Base-by-base conservation (phyloP, 2,888 invertebrate genomes). In the Agriopis marginaria region DNA sequence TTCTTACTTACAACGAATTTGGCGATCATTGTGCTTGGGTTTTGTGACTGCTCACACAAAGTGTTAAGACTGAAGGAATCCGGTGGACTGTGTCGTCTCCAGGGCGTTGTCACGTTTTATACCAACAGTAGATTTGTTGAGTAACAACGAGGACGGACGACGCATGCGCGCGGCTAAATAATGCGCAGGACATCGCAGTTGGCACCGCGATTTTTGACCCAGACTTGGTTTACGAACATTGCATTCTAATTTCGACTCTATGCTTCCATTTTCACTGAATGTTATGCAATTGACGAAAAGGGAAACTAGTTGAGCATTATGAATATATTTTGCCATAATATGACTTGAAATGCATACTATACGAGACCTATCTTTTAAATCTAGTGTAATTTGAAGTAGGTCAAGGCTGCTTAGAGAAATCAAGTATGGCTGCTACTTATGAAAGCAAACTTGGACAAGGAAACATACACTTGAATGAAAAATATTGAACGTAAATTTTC, bases 221-320 rank as follows among this genome's bases (percentile, higher is more conserved):
- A 92, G 89, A 89, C 90, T 82, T 76, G 71, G 76, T 76, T 78
- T 81, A 92, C 93, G 86, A 74, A 70, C 77, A 71, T 74, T 81
- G 93, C 91, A 93, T 93, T 90, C 91, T 93, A 93, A 94, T 92
- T 87, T 89, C 73, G 80, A 90, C 90, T 88, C 85, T 90, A 86
- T 86, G 84, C 71, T 79, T 80, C 82, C 81, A 89, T 87, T 94
- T 93, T 93, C 93, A 92, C 91, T 86, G 85, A 63, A 71, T 53
- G 80, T 93, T 94, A 91, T 91, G 79, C 91, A 94, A 94, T 76
- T 73, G 74, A 65, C 77, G 76, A 85, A 87, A 85, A 79, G 80
- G 81, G 86, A 89, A 85, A 77, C 73, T 63, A 44, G 40, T 73
- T 65, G 63, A 59, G 70, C 61, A 66, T 72, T 72, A 68, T 74